phyloP scores from a whole-genome alignment of 1,140 invertebrate genomes.

The Delia radicum region DNA sequence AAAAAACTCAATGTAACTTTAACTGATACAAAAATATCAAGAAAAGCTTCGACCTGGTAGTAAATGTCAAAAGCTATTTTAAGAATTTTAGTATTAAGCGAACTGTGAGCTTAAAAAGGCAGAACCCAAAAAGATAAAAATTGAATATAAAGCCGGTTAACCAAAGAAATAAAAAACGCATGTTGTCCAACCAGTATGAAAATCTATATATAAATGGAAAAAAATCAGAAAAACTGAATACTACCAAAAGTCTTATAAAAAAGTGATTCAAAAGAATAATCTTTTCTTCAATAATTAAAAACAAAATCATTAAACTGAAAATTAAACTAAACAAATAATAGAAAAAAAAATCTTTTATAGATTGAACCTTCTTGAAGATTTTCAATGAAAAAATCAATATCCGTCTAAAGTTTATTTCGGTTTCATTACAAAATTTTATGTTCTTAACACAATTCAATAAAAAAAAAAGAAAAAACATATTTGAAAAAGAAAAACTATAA shows the following conservation, averaged over 20 bases:
- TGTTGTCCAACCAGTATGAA: neutral
- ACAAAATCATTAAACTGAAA: conserved; percentile 14
- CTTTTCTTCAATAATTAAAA: neutral
- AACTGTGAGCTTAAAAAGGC: conserved; percentile 30
- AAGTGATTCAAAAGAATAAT: neutral
- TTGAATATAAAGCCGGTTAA: conserved; percentile 23
- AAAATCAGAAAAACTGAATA: neutral
- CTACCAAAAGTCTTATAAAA: neutral
- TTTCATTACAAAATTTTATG: conserved; percentile 38
- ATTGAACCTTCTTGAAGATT: neutral
- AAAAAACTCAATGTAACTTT: neutral
- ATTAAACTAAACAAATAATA: neutral
- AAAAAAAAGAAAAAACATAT: conserved; percentile 11
- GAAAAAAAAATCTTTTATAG: conserved; percentile 8
- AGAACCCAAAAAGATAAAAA: conserved; percentile 9
- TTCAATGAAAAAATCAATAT: conserved; percentile 51
- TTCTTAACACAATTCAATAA: conserved; percentile 18
- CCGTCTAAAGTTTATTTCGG: conserved; percentile 56
- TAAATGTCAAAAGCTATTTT: conserved; percentile 11
- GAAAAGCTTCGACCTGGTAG: conserved; percentile 22
- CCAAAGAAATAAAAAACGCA: conserved; percentile 1
- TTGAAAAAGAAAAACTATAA: neutral
- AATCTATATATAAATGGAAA: neutral
- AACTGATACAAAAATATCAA: neutral
- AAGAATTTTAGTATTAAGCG: conserved; percentile 28